Evolutionary conservation across 1,140 invertebrate species (phyloP), one percentile per base, ranked within the genome.

Genomic region (Trialeurodes vaporariorum): DNA sequence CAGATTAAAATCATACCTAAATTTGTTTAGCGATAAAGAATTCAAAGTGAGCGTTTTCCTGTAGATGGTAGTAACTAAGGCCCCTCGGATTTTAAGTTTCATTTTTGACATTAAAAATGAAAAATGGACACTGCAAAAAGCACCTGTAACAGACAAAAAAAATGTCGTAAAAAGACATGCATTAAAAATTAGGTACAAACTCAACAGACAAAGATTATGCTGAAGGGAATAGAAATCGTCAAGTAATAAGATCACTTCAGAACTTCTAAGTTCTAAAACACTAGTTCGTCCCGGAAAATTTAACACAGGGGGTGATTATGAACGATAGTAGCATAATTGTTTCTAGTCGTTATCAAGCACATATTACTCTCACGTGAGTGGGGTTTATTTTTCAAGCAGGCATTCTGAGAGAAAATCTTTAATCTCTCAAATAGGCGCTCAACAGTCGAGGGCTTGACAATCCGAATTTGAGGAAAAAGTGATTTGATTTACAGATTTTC

Each of bases 81-180:
- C 85, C 22, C 87, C 87, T 65, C 92, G 82, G 75, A 98, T 89
- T 81, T 96, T 94, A 25, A 97, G 82, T 24, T 87, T 87, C 23
- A 98, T 86, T 72, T 93, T 81, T 0, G 87, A 84, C 81, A 97
- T 89, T 64, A 85, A 81, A 81, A 94, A 97, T 74, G 90, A 91
- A 79, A 96, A 98, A 76, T 98, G 94, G 1, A 87, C 84, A 71
- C 86, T 88, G 71, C 87, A 90, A 58, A 98, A 78, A 0, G 95
- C 85, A 66, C 83, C 86, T 80, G 79, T 65, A 77, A 74, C 70
- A 59, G 69, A 68, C 65, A 68, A 49, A 17, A 5, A 49, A 49
- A n/a, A 68, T 65, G 66, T 23, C 67, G 22, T 59, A 49, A 67
- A 63, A 69, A 67, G 63, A 70, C n/a, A n/a, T n/a, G n/a, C n/a